phyloP scores from a whole-genome alignment of 2,113 vertebrate species.

The Sebastes fasciatus region DNA sequence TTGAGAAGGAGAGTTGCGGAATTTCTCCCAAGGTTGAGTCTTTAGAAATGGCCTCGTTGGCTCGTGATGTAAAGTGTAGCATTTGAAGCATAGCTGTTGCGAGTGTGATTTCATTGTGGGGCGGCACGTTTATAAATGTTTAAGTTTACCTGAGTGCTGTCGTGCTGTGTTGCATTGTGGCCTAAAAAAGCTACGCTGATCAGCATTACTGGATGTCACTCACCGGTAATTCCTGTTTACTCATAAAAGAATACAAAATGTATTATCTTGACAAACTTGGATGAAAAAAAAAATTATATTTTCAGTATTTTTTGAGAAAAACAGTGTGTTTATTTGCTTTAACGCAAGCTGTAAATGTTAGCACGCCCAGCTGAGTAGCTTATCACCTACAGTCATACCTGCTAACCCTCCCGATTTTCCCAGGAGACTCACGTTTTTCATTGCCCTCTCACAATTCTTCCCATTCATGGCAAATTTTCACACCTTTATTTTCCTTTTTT shows the following conservation, averaged over 20 bases:
- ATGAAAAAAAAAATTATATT: background rate
- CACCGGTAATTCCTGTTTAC: background rate
- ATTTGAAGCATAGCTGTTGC: constrained; percentile 3
- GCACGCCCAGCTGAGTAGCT: background rate
- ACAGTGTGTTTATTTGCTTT: background rate
- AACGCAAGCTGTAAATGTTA: background rate
- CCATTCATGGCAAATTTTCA: too few species aligned
- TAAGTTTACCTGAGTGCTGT: constrained; percentile 43
- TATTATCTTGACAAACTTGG: background rate
- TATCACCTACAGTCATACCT: background rate
- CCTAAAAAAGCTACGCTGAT: constrained; percentile 8
- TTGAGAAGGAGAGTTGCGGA: constrained; percentile 46
- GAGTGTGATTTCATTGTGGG: constrained; percentile 1
- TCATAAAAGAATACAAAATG: background rate
- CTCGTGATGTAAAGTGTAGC: background rate
- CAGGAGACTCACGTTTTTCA: too few species aligned
- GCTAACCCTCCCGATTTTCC: too few species aligned
- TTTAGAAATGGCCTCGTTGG: constrained; percentile 11
- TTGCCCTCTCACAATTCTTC: too few species aligned
- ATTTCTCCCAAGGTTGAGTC: constrained; percentile 68
- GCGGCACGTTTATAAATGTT: constrained; percentile 52
- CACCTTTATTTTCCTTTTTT: too few species aligned
- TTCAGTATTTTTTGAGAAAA: background rate
- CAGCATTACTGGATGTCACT: constrained; percentile 12
- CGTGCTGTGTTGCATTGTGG: constrained; percentile 7